Conservation (phyloP, 2,113 vertebrate species). For the Pseudonaja textilis region DNA sequence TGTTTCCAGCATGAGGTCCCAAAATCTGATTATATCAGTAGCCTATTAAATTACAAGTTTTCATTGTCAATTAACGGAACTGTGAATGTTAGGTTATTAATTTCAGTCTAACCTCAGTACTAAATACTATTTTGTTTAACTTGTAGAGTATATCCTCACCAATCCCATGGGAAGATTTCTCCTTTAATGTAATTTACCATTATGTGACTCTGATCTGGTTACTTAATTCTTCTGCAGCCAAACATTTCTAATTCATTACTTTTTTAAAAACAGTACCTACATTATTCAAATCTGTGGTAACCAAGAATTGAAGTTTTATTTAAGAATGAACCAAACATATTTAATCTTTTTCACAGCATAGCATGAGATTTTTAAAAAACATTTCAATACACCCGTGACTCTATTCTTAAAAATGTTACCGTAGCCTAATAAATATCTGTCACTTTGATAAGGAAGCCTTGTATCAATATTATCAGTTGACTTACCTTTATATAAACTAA, state of each 20-base stretch:
- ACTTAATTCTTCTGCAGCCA: not conserved
- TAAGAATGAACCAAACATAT: not conserved
- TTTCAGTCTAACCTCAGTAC: not conserved
- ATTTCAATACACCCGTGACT: not conserved
- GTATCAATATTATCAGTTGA: not conserved
- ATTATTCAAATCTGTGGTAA: not conserved
- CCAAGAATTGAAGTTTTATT: not conserved
- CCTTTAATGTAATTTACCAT: not conserved
- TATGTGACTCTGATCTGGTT: not conserved
- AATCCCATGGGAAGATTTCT: not conserved
- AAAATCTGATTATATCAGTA: not conserved
- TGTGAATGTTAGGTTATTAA: not conserved
- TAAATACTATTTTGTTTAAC: not conserved
- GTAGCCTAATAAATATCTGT: not conserved
- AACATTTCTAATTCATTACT: not conserved
- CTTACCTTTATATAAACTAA: not conserved
- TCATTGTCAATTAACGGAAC: not conserved
- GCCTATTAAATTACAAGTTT: not conserved
- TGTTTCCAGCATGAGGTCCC: not conserved
- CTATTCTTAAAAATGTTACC: not conserved
- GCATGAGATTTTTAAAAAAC: not conserved
- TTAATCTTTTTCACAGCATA: not conserved
- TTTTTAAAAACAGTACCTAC: not conserved
- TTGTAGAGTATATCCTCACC: not conserved
- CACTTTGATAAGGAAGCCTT: not conserved